Evolutionary conservation across 2,888 invertebrate species (phyloP).

Genomic region (Tromatobia lineatoria): DNA sequence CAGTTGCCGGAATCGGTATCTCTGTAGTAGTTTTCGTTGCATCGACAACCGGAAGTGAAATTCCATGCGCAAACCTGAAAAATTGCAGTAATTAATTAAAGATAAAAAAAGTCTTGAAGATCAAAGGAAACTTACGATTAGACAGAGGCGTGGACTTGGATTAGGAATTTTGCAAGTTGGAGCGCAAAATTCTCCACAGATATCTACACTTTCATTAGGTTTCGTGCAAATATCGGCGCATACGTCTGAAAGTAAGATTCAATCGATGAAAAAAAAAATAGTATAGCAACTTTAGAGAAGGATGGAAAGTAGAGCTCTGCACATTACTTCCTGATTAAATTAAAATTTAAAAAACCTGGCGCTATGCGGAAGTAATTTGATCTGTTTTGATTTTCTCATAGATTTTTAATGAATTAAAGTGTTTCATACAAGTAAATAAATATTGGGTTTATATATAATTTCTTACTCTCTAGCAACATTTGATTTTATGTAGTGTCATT

Average conservation of each 20-base stretch:
- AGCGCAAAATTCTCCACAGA: neutral
- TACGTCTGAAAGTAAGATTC: slow-evolving; percentile 8
- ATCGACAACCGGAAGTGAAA: slow-evolving; percentile 28
- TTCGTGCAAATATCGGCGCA: slow-evolving; percentile 8
- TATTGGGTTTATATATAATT: no score
- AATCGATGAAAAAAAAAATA: neutral
- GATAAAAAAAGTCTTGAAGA: no score
- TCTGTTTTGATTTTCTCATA: no score
- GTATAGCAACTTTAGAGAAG: no score
- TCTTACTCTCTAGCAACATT: no score
- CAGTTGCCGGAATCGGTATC: neutral
- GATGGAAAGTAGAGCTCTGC: no score
- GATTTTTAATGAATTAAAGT: no score
- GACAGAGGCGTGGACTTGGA: neutral
- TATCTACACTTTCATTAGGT: slow-evolving; percentile 17
- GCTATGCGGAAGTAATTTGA: no score
- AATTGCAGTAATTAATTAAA: neutral
- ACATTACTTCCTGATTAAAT: no score
- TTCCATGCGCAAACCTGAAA: slow-evolving; percentile 17
- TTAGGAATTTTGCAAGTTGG: neutral
- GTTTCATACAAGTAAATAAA: no score
- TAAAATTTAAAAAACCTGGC: no score
- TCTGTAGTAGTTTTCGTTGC: slow-evolving; percentile 21
- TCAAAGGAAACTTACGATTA: neutral
- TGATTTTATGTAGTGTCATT: no score